A percentile compares a stretch with the other conserved stretches of the same genome.
Conservation (phyloP, 2,888 invertebrate genomes). For the Sesamia inferens region DNA sequence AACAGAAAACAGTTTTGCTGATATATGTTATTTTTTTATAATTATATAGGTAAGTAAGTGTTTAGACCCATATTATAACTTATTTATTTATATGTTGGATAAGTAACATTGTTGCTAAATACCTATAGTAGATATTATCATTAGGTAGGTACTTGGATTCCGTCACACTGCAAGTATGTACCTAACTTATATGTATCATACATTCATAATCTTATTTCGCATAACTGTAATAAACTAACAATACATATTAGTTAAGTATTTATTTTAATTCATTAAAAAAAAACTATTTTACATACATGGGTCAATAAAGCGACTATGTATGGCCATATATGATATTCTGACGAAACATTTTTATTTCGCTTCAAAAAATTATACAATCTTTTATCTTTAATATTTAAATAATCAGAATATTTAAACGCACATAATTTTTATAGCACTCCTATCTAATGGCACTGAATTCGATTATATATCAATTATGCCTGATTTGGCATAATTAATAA, state of each 20-base stretch:
- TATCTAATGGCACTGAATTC: not conserved
- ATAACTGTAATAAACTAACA: not conserved
- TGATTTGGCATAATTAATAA: not conserved
- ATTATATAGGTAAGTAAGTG: too few relatives aligned
- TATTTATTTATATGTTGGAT: not conserved
- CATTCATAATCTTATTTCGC: not conserved
- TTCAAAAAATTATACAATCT: not conserved
- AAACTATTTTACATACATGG: constrained; percentile 3
- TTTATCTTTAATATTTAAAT: constrained; percentile 1
- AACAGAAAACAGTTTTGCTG: not conserved
- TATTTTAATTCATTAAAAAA: not conserved
- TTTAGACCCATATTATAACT: too few relatives aligned
- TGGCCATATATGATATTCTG: not conserved
- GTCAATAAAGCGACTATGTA: not conserved
- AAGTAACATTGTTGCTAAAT: constrained; percentile 34
- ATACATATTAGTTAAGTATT: not conserved
- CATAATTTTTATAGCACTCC: not conserved
- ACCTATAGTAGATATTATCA: constrained; percentile 15
- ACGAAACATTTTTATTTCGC: not conserved
- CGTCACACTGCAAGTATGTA: constrained; percentile 1
- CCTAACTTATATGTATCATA: constrained; percentile 4
- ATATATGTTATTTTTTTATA: too few relatives aligned
- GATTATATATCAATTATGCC: not conserved
- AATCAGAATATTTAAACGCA: constrained; percentile 2
- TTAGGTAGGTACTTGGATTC: constrained; percentile 23